Conservation (phyloP, 2,113 vertebrate species). For the Hemiscyllium ocellatum region DNA sequence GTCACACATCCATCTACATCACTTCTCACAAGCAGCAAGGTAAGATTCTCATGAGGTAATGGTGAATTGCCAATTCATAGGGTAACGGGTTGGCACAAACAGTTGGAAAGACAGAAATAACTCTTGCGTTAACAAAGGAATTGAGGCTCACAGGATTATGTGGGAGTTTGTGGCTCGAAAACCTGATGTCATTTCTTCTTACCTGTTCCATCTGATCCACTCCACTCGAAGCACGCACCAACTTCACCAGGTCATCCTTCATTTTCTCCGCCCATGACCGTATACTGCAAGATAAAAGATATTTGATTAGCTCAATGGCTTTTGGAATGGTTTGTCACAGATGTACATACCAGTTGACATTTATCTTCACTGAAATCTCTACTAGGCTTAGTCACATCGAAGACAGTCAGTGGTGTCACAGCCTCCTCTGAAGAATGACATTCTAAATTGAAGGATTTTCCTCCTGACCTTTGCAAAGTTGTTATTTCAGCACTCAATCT, state of each 20-base stretch:
- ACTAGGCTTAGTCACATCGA: slow-evolving; percentile 26
- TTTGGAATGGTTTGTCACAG: slow-evolving; percentile 15
- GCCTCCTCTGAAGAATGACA: slow-evolving; percentile 45
- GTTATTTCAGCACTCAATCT: neutral
- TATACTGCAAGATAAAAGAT: slow-evolving; percentile 60
- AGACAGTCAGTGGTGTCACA: slow-evolving; percentile 2
- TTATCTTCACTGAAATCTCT: neutral
- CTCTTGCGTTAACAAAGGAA: neutral
- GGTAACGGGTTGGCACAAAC: too few relatives aligned
- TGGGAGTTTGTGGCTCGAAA: neutral
- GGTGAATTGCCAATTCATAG: too few relatives aligned
- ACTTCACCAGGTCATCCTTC: slow-evolving; percentile 83
- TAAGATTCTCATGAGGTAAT: too few relatives aligned
- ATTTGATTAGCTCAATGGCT: slow-evolving; percentile 42
- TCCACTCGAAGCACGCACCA: slow-evolving; percentile 79
- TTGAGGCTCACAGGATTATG: neutral
- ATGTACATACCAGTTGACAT: slow-evolving; percentile 22
- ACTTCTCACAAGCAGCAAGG: too few relatives aligned
- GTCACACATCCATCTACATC: too few relatives aligned
- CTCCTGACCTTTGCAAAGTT: too few relatives aligned
- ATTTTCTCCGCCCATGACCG: slow-evolving; percentile 95
- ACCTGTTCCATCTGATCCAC: slow-evolving; percentile 74
- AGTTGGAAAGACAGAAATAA: neutral
- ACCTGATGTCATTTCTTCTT: slow-evolving; percentile 46
- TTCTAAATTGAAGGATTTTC: neutral